These are phyloP conservation scores for Puntigrus tetrazona DNA, from an alignment of 2,113 vertebrate genomes.

Conservation along the genomic window DNA sequence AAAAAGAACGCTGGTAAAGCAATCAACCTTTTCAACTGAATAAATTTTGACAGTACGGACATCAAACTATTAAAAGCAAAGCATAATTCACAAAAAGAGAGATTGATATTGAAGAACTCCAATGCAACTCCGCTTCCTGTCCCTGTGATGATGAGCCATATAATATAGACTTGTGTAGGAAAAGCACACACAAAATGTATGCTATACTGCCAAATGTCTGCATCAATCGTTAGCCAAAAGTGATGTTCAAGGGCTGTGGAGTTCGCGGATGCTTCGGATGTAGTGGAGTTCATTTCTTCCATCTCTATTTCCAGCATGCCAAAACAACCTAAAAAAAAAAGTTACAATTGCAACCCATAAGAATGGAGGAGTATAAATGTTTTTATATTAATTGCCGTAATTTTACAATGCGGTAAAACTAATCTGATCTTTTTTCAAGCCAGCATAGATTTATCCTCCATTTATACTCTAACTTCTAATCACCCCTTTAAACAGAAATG, in stretches of 20 bases:
- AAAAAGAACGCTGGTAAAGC: not conserved
- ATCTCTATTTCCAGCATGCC: not conserved
- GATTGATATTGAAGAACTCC: constrained; percentile 36
- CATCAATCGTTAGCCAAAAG: not conserved
- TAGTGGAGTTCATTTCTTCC: not conserved
- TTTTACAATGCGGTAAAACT: not conserved
- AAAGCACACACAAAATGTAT: not conserved
- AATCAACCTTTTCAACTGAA: not conserved
- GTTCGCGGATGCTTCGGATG: not conserved
- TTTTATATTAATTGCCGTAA: too few species aligned
- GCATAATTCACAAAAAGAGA: constrained; percentile 22
- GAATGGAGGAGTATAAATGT: not conserved
- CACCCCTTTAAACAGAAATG: not conserved
- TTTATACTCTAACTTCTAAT: too few species aligned
- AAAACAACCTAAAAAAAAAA: not conserved
- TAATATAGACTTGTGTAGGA: not conserved
- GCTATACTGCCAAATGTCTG: not conserved
- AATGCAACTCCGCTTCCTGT: not conserved
- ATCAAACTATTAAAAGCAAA: not conserved
- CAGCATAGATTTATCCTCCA: too few species aligned
- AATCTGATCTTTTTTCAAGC: not conserved
- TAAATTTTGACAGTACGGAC: not conserved
- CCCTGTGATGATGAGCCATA: not conserved
- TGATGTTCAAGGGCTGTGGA: not conserved
- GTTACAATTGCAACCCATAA: not conserved